phyloP scores from a whole-genome alignment of 2,888 invertebrate genomes.

The Amphipoea oculea region DNA sequence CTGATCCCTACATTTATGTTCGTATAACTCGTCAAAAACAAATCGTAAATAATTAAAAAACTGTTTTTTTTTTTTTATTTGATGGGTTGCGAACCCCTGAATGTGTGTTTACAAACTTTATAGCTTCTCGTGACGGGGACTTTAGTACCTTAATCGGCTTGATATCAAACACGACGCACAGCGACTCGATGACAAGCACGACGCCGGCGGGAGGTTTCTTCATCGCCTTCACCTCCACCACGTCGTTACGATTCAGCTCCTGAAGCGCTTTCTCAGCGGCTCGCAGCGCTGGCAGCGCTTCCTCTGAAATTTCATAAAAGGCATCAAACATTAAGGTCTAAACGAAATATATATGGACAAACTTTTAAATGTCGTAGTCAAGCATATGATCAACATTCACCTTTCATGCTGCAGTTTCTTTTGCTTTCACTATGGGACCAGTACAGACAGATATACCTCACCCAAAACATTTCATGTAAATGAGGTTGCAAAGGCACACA shows the following conservation, averaged over 20 bases:
- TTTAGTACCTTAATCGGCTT: conserved; percentile 92
- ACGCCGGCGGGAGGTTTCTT: conserved; percentile 97
- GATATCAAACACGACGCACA: conserved; percentile 95
- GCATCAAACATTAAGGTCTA: background rate
- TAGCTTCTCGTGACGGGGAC: no score
- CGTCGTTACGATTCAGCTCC: conserved; percentile 97
- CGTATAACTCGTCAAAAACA: no score
- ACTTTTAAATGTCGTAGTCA: background rate
- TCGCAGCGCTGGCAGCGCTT: conserved; percentile 96
- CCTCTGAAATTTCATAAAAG: conserved; percentile 77
- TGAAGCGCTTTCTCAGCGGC: conserved; percentile 96
- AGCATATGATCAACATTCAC: background rate
- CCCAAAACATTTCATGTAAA: background rate
- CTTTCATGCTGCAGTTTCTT: background rate
- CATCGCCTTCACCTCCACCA: conserved; percentile 97
- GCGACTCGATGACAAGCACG: conserved; percentile 94
- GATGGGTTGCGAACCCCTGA: no score
- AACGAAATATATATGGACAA: background rate
- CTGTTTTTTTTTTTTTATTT: no score
- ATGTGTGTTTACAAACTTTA: no score
- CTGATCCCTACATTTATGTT: no score
- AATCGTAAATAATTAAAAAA: no score
- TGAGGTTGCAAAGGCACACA: background rate
- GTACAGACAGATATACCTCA: background rate
- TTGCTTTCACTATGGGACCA: background rate